Evolutionary conservation across 92 coral and sea anemone genomes (phyloP).

Genomic region (Plumapathes pennacea): DNA sequence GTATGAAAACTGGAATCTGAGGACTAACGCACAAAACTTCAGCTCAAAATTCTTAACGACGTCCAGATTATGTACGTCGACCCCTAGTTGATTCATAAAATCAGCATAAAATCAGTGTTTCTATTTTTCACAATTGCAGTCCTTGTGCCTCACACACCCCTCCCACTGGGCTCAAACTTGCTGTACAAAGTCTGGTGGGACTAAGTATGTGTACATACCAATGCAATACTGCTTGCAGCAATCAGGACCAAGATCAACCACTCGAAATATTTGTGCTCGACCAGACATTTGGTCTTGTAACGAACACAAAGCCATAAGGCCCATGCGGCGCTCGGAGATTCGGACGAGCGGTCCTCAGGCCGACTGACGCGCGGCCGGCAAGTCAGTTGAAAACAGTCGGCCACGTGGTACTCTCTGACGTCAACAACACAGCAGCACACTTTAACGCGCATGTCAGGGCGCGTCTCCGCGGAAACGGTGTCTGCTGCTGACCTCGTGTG

Average conservation of each 20-base stretch:
- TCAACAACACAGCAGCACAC: conserved; percentile 50
- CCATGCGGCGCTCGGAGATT: neutral
- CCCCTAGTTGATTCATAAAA: too few species aligned
- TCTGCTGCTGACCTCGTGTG: too few species aligned
- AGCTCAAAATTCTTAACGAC: too few species aligned
- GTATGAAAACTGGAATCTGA: too few species aligned
- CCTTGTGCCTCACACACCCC: too few species aligned
- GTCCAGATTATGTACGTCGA: too few species aligned
- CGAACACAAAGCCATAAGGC: conserved; percentile 64
- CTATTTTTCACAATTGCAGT: too few species aligned
- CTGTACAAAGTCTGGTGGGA: too few species aligned
- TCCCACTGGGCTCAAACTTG: too few species aligned
- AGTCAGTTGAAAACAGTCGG: conserved; percentile 42
- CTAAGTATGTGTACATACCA: conserved; percentile 55
- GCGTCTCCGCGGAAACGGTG: too few species aligned
- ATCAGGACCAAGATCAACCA: conserved; percentile 86
- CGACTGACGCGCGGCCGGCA: neutral
- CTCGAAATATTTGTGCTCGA: conserved; percentile 80
- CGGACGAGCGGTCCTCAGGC: neutral
- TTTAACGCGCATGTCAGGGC: neutral
- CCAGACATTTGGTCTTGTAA: conserved; percentile 55
- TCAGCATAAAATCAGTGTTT: too few species aligned
- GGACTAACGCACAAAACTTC: too few species aligned
- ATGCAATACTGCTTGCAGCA: conserved; percentile 78
- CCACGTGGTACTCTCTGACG: conserved; percentile 38